Evolutionary conservation across 2,888 invertebrate species (phyloP).

Genomic region (Drosophila nigricruria): DNA sequence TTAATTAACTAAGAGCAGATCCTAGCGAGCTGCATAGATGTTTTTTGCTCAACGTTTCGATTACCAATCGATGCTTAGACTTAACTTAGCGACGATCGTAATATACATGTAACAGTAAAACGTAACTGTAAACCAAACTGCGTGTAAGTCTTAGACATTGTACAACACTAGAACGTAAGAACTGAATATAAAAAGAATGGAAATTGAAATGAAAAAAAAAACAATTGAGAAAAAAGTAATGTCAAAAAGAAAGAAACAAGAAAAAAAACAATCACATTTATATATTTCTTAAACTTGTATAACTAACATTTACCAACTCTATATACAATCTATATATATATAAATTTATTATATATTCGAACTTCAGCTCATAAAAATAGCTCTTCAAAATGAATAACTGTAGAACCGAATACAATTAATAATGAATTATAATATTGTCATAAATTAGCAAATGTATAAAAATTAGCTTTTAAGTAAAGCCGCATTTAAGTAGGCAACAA

Average conservation of each 20-base stretch:
- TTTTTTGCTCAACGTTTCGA: constrained; percentile 42
- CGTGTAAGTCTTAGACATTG: constrained; percentile 62
- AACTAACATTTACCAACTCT: constrained; percentile 27
- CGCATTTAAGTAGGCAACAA: constrained; percentile 44
- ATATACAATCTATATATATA: constrained; percentile 10
- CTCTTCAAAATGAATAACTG: constrained; percentile 55
- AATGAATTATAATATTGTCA: constrained; percentile 43
- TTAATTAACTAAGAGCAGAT: constrained; percentile 55
- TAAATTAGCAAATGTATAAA: constrained; percentile 64
- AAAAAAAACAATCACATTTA: constrained; percentile 21
- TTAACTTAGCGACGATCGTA: constrained; percentile 53
- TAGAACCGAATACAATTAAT: constrained; percentile 39
- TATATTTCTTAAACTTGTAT: constrained; percentile 34
- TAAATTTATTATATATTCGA: constrained; percentile 38
- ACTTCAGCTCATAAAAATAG: constrained; percentile 68
- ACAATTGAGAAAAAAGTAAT: constrained; percentile 11
- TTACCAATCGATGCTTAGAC: constrained; percentile 50
- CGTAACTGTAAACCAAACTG: constrained; percentile 36
- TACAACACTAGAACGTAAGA: constrained; percentile 52
- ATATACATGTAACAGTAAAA: constrained; percentile 35
- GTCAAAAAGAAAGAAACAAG: constrained; percentile 7
- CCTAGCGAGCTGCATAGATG: constrained; percentile 67
- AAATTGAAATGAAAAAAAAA: not conserved
- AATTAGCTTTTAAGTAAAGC: constrained; percentile 54
- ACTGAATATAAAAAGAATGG: constrained; percentile 17